Evolutionary conservation across 2,797 vertebrate species (phyloP).

Genomic region (Halcyon smyrnensis): DNA sequence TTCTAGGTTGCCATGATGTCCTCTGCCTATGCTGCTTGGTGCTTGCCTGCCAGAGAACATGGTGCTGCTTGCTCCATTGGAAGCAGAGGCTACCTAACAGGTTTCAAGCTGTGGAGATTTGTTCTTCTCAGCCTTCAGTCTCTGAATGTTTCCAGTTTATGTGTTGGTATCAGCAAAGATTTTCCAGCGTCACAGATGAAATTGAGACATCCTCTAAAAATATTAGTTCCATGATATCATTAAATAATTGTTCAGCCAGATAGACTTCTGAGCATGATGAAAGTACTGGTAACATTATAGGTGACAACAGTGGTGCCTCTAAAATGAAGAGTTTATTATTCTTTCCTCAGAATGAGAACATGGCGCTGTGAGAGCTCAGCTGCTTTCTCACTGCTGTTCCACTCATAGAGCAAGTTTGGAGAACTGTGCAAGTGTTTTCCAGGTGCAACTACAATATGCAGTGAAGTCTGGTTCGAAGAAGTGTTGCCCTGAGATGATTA

Average conservation of each 20-base stretch:
- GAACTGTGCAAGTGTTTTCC: background rate
- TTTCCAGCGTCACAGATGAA: background rate
- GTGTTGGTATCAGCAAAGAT: background rate
- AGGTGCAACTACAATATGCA: background rate
- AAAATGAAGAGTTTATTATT: background rate
- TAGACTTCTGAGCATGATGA: background rate
- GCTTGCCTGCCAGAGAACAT: accelerated
- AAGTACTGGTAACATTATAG: background rate
- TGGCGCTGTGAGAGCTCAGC: background rate
- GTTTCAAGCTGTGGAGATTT: background rate
- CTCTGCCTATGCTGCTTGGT: background rate
- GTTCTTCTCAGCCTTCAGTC: background rate
- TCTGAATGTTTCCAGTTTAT: background rate
- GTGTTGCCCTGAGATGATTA: background rate
- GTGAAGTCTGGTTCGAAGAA: background rate
- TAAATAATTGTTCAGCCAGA: background rate
- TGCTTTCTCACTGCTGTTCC: background rate
- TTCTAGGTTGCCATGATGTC: background rate
- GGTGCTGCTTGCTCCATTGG: background rate
- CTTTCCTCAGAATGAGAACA: background rate
- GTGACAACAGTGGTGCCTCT: background rate
- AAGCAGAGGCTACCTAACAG: background rate
- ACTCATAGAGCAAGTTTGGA: background rate
- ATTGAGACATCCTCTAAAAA: background rate
- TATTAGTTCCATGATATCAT: background rate